Base-by-base conservation (phyloP, 2,888 invertebrate genomes). In the Dastarcus helophoroides region DNA sequence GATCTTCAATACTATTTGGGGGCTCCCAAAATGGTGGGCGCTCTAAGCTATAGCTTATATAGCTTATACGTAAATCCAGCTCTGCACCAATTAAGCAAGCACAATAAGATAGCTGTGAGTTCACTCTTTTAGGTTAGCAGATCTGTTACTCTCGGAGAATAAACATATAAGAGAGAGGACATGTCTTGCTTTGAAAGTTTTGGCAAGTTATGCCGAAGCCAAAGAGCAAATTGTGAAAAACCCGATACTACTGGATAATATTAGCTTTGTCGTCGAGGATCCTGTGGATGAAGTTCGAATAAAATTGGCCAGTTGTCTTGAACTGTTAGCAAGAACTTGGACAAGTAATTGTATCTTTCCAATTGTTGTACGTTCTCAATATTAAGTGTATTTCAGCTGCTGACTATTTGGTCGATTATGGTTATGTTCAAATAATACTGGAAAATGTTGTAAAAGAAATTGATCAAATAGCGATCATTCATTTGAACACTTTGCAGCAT, bases 101-200 rank as follows among this genome's bases (percentile, higher is more conserved):
- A n/a, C n/a, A n/a, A n/a, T n/a, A n/a, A n/a, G n/a, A n/a, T n/a
- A n/a, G n/a, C n/a, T n/a, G n/a, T n/a, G n/a, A n/a, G n/a, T n/a
- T n/a, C n/a, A n/a, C n/a, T n/a, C n/a, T n/a, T n/a, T n/a, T n/a
- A n/a, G n/a, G n/a, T n/a, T n/a, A n/a, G n/a, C n/a, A n/a, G n/a
- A n/a, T n/a, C n/a, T n/a, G n/a, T n/a, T n/a, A n/a, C n/a, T n/a
- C n/a, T n/a, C n/a, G n/a, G n/a, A n/a, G n/a, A n/a, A n/a, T n/a
- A n/a, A n/a, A n/a, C n/a, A n/a, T n/a, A 43, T 66, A 17, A 51
- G 65, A 13, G 64, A 67, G 47, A 50, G 57, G 41, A 50, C 53
- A 3, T 55, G 60, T 3, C 46, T 58, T 34, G 50, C 57, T 22
- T 52, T 62, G 24, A 50, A 43, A 21, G 52, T 54, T 32, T 43